Percentiles rank a stretch among this genome's conserved stretches.
Conservation (phyloP, 2,113 vertebrate species). For the Regulus satrapa region DNA sequence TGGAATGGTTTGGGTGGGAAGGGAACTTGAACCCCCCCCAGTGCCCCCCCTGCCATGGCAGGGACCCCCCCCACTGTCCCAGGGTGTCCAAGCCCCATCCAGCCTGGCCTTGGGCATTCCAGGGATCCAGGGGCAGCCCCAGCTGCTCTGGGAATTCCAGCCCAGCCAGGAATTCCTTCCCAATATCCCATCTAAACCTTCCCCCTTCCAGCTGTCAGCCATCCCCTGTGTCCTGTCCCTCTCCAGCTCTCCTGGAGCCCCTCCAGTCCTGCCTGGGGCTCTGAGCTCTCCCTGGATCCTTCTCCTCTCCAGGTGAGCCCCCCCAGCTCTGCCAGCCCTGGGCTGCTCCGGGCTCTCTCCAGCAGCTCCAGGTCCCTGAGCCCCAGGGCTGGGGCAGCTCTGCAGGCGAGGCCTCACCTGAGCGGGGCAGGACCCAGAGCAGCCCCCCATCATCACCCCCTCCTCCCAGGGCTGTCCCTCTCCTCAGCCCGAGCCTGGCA, state of each 20-base stretch:
- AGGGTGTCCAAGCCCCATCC: too few relatives aligned
- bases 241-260: not conserved
- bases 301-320: not conserved
- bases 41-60: not conserved
- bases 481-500: too few relatives aligned
- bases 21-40: accelerated
- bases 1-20: not conserved
- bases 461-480: not conserved
- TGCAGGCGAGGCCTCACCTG: not conserved
- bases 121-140: not conserved
- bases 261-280: not conserved
- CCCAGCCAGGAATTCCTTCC: not conserved
- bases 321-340: not conserved
- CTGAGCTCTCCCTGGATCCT: not conserved
- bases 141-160: not conserved
- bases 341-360: not conserved
- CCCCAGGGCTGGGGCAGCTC: not conserved
- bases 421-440: not conserved
- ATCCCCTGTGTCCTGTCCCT: not conserved
- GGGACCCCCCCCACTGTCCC: not conserved
- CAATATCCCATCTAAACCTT: not conserved
- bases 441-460: not conserved
- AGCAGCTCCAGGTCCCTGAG: not conserved
- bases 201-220: accelerated
- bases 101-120: not conserved